Evolutionary conservation across 2,888 invertebrate genomes (phyloP).

Genomic region (Volucella inflata): DNA sequence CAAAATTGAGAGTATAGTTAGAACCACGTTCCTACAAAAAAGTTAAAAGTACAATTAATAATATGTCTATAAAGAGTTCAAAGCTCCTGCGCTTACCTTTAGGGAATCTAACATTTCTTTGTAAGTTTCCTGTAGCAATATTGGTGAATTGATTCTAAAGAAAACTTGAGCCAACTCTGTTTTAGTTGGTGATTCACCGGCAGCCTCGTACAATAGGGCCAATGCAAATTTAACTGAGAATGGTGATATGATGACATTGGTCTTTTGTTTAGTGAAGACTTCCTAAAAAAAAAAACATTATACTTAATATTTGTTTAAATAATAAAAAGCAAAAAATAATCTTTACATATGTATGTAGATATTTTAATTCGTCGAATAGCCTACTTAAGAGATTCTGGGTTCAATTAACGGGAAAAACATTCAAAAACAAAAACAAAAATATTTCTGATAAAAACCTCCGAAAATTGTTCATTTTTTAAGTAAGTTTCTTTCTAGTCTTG

Average conservation of each 20-base stretch:
- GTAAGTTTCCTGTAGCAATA: constrained; percentile 80
- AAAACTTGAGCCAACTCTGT: constrained; percentile 72
- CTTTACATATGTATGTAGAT: too few relatives aligned
- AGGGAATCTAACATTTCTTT: constrained; percentile 80
- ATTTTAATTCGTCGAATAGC: too few relatives aligned
- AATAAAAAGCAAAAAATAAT: too few relatives aligned
- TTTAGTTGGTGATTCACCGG: constrained; percentile 81
- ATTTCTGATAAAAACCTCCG: too few relatives aligned
- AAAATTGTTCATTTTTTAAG: too few relatives aligned
- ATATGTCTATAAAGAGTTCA: too few relatives aligned
- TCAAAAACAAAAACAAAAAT: too few relatives aligned
- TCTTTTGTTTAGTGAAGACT: constrained; percentile 77
- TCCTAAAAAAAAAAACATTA: constrained; percentile 29
- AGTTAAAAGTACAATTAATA: not conserved
- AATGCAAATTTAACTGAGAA: constrained; percentile 90
- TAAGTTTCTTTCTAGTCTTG: too few relatives aligned
- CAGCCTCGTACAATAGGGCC: constrained; percentile 89
- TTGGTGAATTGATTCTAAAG: constrained; percentile 17
- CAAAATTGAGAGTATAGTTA: constrained; percentile 87
- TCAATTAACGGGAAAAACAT: too few relatives aligned
- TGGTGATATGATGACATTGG: constrained; percentile 90
- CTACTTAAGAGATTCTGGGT: too few relatives aligned
- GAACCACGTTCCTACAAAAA: constrained; percentile 58
- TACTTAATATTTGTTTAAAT: too few relatives aligned
- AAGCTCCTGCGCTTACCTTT: constrained; percentile 68